Conservation (phyloP, 2,888 invertebrate genomes). For the Drosophila putrida region DNA sequence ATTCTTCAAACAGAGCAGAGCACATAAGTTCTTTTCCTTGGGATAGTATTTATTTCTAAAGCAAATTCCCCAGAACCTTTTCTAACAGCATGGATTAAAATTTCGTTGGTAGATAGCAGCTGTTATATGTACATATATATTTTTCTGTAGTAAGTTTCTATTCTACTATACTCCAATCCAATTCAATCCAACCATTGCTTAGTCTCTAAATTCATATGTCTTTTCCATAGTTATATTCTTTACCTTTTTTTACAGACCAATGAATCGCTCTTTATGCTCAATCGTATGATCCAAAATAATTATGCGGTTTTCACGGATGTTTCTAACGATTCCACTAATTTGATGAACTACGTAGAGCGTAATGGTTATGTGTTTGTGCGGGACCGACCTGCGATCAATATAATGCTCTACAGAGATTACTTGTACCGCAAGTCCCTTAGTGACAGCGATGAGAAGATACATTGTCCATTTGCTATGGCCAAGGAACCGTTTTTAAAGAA, state of each 20-base stretch:
- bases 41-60: too few species aligned
- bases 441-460: slow-evolving; percentile 87
- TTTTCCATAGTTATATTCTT: neutral
- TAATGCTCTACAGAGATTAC: slow-evolving; percentile 90
- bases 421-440: slow-evolving; percentile 87
- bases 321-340: slow-evolving; percentile 84
- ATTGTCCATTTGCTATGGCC: slow-evolving; percentile 92
- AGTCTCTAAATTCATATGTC: neutral
- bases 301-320: slow-evolving; percentile 83
- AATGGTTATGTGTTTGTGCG: slow-evolving; percentile 88
- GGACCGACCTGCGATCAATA: slow-evolving; percentile 90
- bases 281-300: slow-evolving; percentile 81
- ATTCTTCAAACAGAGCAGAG: too few species aligned
- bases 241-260: slow-evolving; percentile 71
- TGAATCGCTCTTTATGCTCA: slow-evolving; percentile 82
- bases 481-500: slow-evolving; percentile 89
- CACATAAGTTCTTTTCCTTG: too few species aligned
- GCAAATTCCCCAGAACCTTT: too few species aligned
- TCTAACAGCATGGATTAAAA: too few species aligned
- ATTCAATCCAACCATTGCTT: too few species aligned
- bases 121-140: too few species aligned
- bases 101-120: too few species aligned
- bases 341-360: slow-evolving; percentile 85
- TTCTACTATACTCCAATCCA: too few species aligned
- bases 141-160: too few species aligned